phyloP scores from a whole-genome alignment of 2,113 vertebrate species.

The Brachionichthys hirsutus region DNA sequence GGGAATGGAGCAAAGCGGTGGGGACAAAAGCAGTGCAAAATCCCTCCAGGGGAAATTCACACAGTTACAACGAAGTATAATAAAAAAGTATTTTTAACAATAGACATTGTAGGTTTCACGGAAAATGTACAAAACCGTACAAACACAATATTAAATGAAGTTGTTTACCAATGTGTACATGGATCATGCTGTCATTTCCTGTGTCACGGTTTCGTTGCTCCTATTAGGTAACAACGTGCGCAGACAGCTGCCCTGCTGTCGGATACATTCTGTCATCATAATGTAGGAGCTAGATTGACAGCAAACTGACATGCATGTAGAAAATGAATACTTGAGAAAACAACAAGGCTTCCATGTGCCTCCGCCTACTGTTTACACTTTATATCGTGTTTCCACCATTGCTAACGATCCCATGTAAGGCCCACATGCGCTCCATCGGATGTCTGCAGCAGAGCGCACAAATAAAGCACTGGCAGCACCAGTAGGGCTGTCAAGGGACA shows the following conservation, averaged over 20 bases:
- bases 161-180: conserved; percentile 25
- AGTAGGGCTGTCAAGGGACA: conserved; percentile 26
- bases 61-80: not conserved
- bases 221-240: conserved; percentile 31
- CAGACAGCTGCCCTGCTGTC: conserved; percentile 41
- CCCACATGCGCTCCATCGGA: not conserved
- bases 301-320: conserved; percentile 5
- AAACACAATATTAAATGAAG: not conserved
- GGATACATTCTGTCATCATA: conserved; percentile 38
- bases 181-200: conserved; percentile 31
- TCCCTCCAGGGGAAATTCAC: conserved; percentile 7
- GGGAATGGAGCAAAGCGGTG: conserved; percentile 29
- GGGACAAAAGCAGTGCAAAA: conserved; percentile 46
- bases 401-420: conserved; percentile 10
- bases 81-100: too few relatives aligned
- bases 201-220: conserved; percentile 23
- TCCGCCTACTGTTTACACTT: not conserved
- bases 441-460: not conserved
- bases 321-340: conserved; percentile 13
- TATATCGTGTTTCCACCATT: not conserved
- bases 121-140: conserved; percentile 6
- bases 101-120: not conserved
- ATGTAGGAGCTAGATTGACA: conserved; percentile 25
- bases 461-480: not conserved
- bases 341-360: conserved; percentile 12